phyloP scores from a whole-genome alignment of 2,113 vertebrate genomes.

The Platichthys flesus region DNA sequence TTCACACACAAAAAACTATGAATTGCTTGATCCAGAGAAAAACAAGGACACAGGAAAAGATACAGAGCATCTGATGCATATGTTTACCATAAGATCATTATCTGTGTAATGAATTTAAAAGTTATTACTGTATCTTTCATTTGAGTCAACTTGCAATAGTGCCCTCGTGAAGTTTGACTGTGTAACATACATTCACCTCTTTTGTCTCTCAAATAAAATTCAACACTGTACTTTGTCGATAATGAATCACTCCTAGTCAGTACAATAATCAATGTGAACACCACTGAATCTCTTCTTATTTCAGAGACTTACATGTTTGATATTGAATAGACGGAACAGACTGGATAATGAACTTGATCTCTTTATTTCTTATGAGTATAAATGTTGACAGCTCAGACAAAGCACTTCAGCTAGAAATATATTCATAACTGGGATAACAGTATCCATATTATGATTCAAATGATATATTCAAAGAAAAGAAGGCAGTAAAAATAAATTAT shows the following conservation, averaged over 20 bases:
- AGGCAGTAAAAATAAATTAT: slow-evolving; percentile 84
- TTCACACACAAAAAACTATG: too few species aligned
- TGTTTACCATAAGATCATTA: background rate
- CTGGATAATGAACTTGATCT: slow-evolving; percentile 54
- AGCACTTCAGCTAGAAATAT: slow-evolving; percentile 79
- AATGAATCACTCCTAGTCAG: background rate
- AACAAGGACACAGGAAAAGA: slow-evolving; percentile 14
- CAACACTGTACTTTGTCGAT: background rate
- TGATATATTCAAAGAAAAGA: slow-evolving; percentile 63
- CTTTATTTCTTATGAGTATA: slow-evolving; percentile 77
- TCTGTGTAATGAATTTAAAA: slow-evolving; percentile 13
- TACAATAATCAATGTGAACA: background rate
- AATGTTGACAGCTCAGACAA: slow-evolving; percentile 77
- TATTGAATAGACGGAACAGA: slow-evolving; percentile 48
- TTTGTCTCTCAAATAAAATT: slow-evolving; percentile 7
- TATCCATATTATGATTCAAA: slow-evolving; percentile 70
- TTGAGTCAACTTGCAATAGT: background rate
- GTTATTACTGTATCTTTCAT: slow-evolving; percentile 12
- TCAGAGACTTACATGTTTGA: background rate
- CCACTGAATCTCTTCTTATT: background rate
- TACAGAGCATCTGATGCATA: background rate
- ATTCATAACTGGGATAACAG: slow-evolving; percentile 72
- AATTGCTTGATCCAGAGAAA: background rate
- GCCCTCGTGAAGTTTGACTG: too few species aligned
- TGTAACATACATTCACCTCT: background rate